These are phyloP conservation scores for Eretmocerus hayati DNA, from an alignment of 2,888 invertebrate genomes.

Conservation along the genomic window DNA sequence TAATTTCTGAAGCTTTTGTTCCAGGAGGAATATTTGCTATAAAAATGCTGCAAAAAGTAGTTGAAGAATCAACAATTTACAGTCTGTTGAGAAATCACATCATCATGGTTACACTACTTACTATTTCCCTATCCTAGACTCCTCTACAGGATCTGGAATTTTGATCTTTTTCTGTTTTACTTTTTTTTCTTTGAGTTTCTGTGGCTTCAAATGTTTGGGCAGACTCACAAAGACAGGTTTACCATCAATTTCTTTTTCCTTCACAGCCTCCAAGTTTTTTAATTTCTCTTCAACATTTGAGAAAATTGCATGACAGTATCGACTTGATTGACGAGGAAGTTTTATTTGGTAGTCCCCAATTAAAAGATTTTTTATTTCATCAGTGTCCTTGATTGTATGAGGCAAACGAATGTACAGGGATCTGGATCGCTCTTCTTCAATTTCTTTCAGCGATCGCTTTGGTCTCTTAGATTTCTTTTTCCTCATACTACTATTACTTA, in stretches of 20 bases:
- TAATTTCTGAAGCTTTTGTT: conserved; percentile 29
- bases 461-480: conserved; percentile 2
- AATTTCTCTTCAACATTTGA: conserved; percentile 28
- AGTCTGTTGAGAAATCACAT: too few species aligned
- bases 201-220: conserved; percentile 19
- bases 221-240: conserved; percentile 27
- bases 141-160: conserved; percentile 25
- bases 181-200: conserved; percentile 14
- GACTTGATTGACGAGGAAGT: conserved; percentile 32
- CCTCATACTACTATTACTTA: too few species aligned
- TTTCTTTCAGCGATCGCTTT: conserved; percentile 15
- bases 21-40: conserved; percentile 32
- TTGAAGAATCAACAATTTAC: background rate
- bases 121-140: conserved; percentile 27
- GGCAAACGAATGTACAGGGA: conserved; percentile 35
- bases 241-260: conserved; percentile 26
- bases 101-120: too few species aligned
- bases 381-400: conserved; percentile 28
- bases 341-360: conserved; percentile 31
- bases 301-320: conserved; percentile 35
- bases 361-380: conserved; percentile 32
- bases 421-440: conserved; percentile 25
- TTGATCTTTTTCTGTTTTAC: conserved; percentile 25
- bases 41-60: conserved; percentile 27
- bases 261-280: conserved; percentile 29